Evolutionary conservation across 2,888 invertebrate genomes (phyloP).

Genomic region (Tenthredo amoena): DNA sequence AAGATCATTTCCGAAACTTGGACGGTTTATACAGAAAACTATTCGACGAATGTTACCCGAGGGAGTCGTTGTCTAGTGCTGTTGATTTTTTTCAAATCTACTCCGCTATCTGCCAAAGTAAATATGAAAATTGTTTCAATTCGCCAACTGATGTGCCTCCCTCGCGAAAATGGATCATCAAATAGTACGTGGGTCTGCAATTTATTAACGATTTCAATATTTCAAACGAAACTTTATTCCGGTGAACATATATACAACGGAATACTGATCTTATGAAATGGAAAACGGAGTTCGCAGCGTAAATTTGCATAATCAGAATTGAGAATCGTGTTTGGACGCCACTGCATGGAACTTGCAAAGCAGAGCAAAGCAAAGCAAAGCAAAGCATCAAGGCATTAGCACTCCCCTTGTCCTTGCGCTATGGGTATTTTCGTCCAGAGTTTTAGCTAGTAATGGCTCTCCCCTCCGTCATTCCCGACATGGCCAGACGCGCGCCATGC

Average conservation of each 20-base stretch:
- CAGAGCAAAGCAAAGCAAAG: conserved; percentile 41
- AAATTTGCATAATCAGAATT: background rate
- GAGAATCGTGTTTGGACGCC: conserved; percentile 36
- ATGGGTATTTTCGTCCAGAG: conserved; percentile 76
- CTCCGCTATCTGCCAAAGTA: conserved; percentile 40
- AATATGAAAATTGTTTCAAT: conserved; percentile 31
- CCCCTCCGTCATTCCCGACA: conserved; percentile 72
- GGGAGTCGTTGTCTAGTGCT: conserved; percentile 6
- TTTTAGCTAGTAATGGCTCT: conserved; percentile 74
- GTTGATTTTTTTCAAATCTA: conserved; percentile 14
- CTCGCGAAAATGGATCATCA: background rate
- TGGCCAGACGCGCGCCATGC: conserved; percentile 74
- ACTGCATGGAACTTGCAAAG: conserved; percentile 25
- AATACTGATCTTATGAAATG: background rate
- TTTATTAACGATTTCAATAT: background rate
- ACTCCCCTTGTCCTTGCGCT: conserved; percentile 72
- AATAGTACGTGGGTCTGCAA: background rate
- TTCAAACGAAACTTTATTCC: background rate
- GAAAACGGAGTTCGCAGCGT: background rate
- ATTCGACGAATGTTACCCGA: conserved; percentile 11
- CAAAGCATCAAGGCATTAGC: conserved; percentile 51
- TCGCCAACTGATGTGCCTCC: background rate
- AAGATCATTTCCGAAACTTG: conserved; percentile 9
- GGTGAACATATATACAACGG: background rate
- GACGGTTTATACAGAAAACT: background rate